A percentile compares a stretch with the other conserved stretches of the same genome.
Conservation (phyloP, 2,888 invertebrate genomes). For the Ellobium chinense region DNA sequence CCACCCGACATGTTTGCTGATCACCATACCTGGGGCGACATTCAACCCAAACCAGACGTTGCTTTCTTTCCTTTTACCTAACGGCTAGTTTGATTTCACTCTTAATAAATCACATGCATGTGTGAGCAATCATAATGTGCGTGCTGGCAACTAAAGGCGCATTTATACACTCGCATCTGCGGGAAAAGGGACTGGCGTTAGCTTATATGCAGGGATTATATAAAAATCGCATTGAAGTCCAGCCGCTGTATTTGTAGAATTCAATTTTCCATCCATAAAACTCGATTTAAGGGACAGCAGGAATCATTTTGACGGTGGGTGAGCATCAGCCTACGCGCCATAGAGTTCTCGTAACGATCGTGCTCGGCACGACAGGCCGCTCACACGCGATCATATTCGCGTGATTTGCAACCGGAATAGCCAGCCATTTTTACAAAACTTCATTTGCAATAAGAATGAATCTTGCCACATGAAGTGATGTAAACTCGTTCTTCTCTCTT, state of each 20-base stretch:
- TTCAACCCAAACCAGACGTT: no score
- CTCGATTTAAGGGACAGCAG: conserved; percentile 11
- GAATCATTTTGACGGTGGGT: conserved; percentile 24
- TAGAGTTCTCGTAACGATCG: conserved; percentile 28
- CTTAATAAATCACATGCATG: no score
- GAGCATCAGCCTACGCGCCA: conserved; percentile 14
- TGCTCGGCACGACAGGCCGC: conserved; percentile 10
- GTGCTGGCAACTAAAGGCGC: no score
- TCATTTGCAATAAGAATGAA: conserved; percentile 40
- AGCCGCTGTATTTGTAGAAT: conserved; percentile 6
- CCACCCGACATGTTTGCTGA: no score
- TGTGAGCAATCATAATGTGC: no score
- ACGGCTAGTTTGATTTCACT: no score
- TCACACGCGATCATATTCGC: conserved; percentile 23
- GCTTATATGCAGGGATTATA: no score
- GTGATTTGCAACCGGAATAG: conserved; percentile 24
- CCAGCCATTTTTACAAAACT: conserved; percentile 12
- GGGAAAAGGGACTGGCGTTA: no score
- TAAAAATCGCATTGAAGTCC: background rate
- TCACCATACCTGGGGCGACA: no score
- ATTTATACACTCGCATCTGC: no score
- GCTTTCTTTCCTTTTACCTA: no score
- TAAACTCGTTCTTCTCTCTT: conserved; percentile 10
- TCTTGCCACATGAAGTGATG: conserved; percentile 18
- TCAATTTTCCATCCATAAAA: conserved; percentile 26